Base-by-base conservation (phyloP, 2,113 vertebrate genomes). In the Pao palembangensis region DNA sequence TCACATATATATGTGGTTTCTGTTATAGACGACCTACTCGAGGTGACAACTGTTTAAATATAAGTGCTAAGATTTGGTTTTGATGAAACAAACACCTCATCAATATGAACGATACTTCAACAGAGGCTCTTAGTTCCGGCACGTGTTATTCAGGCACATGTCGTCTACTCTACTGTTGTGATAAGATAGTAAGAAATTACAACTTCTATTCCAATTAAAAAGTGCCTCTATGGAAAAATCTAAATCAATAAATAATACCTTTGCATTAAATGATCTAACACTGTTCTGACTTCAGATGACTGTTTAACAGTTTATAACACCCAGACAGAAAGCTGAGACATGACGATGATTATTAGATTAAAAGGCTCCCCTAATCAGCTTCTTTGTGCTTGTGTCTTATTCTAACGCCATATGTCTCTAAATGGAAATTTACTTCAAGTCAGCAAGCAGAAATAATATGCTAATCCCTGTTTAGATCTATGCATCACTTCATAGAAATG, bases 321-420 rank as follows among this genome's bases (percentile, higher is more conserved):
- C 66, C 57, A 55, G 41, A 62, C 34, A 63, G 34, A 55, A 74
- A 61, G 41, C 59, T 15, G 55, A 72, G 67, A 76, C 55, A 67
- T 77, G 70, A 82, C 51, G 34, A 38, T 11, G 34, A 38, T 38
- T 6, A 55, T 17, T 47, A 61, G 77, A 78, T 83, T 80, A 72
- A 58, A 69, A 63, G 2, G 51, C 19, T 59, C 54, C 52, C 71
- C 62, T 78, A 79, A 83, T 80, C 76, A 69, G 23, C 60, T 62
- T 28, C 67, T 78, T 38, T 38, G 71, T 55, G 65, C 13, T 41
- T 49, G 34, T 34, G 34, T 38, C 34, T 38, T 38, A 38, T 38
- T 12, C 8, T 38, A 10, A 38, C 11, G 3, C 34, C 34, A 38
- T 12, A 38, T 38, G 34, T 38, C 34, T 38, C 34, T 8, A 11